Conservation (phyloP, 1,140 invertebrate species). For the Drosophila yakuba region DNA sequence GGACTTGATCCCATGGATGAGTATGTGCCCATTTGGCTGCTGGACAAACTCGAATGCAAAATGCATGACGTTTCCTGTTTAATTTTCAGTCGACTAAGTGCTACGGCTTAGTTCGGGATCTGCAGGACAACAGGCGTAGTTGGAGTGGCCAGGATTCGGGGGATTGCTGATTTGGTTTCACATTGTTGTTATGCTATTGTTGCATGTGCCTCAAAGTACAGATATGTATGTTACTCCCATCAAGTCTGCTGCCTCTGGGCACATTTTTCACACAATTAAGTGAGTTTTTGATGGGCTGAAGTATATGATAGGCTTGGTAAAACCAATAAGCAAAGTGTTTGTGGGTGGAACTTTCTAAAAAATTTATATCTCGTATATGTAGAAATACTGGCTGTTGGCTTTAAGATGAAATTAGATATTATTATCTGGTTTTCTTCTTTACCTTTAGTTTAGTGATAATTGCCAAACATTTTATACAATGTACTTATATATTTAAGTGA, state of each 20-base stretch:
- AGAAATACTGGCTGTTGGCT: too few species aligned
- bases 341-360: too few species aligned
- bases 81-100: constrained; percentile 72
- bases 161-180: constrained; percentile 1
- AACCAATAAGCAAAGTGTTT: background rate
- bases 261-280: constrained; percentile 29
- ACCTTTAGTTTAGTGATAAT: too few species aligned
- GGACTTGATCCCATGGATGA: constrained; percentile 1
- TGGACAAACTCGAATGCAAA: constrained; percentile 67
- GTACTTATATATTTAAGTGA: background rate
- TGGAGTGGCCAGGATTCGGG: background rate
- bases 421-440: too few species aligned
- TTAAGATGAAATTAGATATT: too few species aligned
- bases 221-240: background rate
- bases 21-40: constrained; percentile 39
- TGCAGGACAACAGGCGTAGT: constrained; percentile 2
- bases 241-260: constrained; percentile 8
- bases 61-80: constrained; percentile 77
- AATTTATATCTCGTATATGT: too few species aligned
- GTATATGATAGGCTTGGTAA: background rate
- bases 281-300: background rate
- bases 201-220: background rate
- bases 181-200: background rate
- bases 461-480: background rate
- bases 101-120: constrained; percentile 58